These are phyloP conservation scores for Tylochromis polylepis DNA, from an alignment of 2,113 vertebrate species.

Conservation along the genomic window DNA sequence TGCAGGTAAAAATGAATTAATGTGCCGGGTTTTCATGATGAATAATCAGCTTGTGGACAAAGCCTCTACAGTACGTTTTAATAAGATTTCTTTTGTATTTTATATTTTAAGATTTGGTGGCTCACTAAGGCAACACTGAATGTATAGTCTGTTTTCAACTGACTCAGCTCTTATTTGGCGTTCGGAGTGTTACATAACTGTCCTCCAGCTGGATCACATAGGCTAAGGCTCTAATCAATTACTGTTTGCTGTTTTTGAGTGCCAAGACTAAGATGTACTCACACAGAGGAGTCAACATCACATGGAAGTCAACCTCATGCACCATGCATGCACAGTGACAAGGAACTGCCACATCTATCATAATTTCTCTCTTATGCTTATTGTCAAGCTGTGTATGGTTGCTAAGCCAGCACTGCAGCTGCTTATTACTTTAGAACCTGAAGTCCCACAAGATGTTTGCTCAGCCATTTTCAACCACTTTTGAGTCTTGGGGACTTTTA, in stretches of 20 bases:
- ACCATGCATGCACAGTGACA: neutral
- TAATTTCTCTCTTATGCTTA: neutral
- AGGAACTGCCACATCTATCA: neutral
- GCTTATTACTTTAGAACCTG: neutral
- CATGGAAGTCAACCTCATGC: neutral
- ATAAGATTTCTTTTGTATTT: slow-evolving; percentile 4
- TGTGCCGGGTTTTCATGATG: neutral
- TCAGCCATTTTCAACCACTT: neutral
- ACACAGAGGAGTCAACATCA: neutral
- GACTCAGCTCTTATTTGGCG: slow-evolving; percentile 28
- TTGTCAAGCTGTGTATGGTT: neutral
- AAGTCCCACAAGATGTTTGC: neutral
- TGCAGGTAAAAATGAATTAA: neutral
- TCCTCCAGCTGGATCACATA: slow-evolving; percentile 33
- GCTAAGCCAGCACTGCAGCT: neutral
- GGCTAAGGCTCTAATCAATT: slow-evolving; percentile 35
- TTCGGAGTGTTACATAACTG: slow-evolving; percentile 25
- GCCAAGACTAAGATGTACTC: slow-evolving; percentile 25
- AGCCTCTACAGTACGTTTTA: neutral
- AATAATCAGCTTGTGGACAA: neutral
- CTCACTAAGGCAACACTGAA: neutral
- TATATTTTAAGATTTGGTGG: neutral
- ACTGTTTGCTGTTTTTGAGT: neutral
- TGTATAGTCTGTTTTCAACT: slow-evolving; percentile 6
- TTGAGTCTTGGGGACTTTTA: neutral